These are phyloP conservation scores for Diceros bicornis DNA, from an alignment of 2,797 vertebrate species.

Conservation along the genomic window DNA sequence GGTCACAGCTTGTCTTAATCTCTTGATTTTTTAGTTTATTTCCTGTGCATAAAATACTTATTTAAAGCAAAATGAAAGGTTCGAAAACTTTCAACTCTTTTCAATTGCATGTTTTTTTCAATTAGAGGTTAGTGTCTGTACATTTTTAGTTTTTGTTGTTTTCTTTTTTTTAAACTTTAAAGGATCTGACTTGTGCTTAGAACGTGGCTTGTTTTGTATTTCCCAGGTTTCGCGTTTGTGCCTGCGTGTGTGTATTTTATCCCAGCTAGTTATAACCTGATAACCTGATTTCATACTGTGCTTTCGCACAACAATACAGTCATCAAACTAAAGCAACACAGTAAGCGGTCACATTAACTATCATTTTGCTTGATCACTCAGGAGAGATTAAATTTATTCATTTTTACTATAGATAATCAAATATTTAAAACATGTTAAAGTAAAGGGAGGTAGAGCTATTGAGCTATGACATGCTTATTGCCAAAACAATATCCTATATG, in stretches of 20 bases:
- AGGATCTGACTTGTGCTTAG: slow-evolving; percentile 82
- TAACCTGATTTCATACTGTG: slow-evolving; percentile 91
- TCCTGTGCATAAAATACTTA: slow-evolving; percentile 74
- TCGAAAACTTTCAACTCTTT: slow-evolving; percentile 85
- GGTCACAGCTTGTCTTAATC: slow-evolving; percentile 72
- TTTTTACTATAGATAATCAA: slow-evolving; percentile 91
- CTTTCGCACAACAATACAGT: slow-evolving; percentile 90
- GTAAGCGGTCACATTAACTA: slow-evolving; percentile 91
- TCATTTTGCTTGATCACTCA: slow-evolving; percentile 91
- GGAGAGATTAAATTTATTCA: slow-evolving; percentile 92
- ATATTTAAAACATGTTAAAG: slow-evolving; percentile 90
- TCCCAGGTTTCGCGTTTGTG: slow-evolving; percentile 78
- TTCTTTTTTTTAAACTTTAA: slow-evolving; percentile 82
- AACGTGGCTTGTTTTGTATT: slow-evolving; percentile 85
- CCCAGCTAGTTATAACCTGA: slow-evolving; percentile 90
- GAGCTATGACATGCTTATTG: slow-evolving; percentile 80
- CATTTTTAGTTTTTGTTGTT: slow-evolving; percentile 64
- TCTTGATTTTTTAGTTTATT: slow-evolving; percentile 79
- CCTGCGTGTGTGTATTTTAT: slow-evolving; percentile 79
- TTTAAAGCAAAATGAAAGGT: slow-evolving; percentile 83
- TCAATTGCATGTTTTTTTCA: slow-evolving; percentile 82
- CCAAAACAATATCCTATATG: slow-evolving; percentile 71
- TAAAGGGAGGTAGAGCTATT: slow-evolving; percentile 82
- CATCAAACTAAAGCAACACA: slow-evolving; percentile 91
- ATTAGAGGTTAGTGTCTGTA: slow-evolving; percentile 84